phyloP scores from a whole-genome alignment of 2,888 invertebrate species.

The Galerucella pusilla region DNA sequence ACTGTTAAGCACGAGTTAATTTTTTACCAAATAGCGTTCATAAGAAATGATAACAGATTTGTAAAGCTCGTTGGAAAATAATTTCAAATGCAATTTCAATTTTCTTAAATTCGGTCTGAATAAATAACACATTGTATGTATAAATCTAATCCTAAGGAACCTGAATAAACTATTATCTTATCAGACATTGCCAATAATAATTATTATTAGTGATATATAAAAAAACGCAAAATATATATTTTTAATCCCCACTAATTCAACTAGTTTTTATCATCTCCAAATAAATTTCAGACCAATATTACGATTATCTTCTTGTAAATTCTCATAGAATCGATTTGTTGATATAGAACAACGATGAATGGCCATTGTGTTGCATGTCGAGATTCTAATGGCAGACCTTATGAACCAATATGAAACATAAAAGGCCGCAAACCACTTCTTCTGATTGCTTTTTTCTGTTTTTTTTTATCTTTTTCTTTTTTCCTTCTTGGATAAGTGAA shows the following conservation, averaged over 20 bases:
- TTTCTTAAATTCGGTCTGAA: too few relatives aligned
- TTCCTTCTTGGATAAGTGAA: slow-evolving; percentile 18
- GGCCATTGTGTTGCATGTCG: slow-evolving; percentile 29
- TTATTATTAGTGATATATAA: too few relatives aligned
- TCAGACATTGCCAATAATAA: too few relatives aligned
- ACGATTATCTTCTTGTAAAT: not conserved
- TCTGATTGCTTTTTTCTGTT: slow-evolving; percentile 39
- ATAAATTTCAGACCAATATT: not conserved
- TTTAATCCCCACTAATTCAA: too few relatives aligned
- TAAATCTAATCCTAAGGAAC: too few relatives aligned
- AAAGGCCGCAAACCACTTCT: slow-evolving; percentile 38
- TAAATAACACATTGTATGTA: too few relatives aligned
- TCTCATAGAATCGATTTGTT: slow-evolving; percentile 7
- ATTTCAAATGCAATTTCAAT: too few relatives aligned
- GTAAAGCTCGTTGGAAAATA: too few relatives aligned
- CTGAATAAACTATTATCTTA: too few relatives aligned
- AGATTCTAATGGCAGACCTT: slow-evolving; percentile 35
- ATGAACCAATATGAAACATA: slow-evolving; percentile 42
- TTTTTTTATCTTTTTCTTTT: slow-evolving; percentile 2
- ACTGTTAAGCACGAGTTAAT: too few relatives aligned
- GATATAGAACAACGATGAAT: slow-evolving; percentile 20
- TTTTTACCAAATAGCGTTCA: too few relatives aligned
- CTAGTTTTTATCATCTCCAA: not conserved
- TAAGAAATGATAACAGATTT: too few relatives aligned
- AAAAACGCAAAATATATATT: not conserved